Evolutionary conservation across 2,113 vertebrate genomes (phyloP).

Genomic region (Anhinga rufa): DNA sequence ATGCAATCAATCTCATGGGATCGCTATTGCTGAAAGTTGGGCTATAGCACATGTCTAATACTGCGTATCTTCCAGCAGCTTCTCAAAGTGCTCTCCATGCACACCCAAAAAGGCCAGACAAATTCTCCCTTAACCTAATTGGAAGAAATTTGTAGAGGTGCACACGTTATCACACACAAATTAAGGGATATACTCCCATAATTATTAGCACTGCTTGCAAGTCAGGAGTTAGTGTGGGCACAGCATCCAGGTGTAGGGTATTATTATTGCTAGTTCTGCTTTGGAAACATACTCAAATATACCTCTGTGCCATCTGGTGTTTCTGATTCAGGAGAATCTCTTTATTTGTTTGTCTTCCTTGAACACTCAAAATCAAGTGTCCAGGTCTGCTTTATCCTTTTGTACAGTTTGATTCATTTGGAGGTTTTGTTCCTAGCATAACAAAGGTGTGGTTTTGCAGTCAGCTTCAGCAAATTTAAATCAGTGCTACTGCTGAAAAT

Average conservation of each 20-base stretch:
- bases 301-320: not conserved
- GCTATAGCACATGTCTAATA: not conserved
- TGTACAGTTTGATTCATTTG: not conserved
- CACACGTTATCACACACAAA: not conserved
- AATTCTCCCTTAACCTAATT: not conserved
- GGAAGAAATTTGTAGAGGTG: not conserved
- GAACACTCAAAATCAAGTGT: not conserved
- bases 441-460: not conserved
- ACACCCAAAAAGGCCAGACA: not conserved
- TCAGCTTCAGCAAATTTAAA: slow-evolving; percentile 5
- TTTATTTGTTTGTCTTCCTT: not conserved
- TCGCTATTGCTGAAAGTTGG: not conserved
- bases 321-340: not conserved
- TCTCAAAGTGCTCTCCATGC: not conserved
- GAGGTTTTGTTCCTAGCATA: not conserved
- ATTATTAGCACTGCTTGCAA: not conserved
- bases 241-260: not conserved
- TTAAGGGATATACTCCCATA: not conserved
- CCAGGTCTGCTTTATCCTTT: not conserved
- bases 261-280: not conserved
- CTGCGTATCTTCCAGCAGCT: not conserved
- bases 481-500: not conserved
- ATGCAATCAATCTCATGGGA: not conserved
- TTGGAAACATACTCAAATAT: not conserved
- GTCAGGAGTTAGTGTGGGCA: not conserved